phyloP scores from a whole-genome alignment of 1,140 invertebrate species.

The Rhopalosiphum maidis region DNA sequence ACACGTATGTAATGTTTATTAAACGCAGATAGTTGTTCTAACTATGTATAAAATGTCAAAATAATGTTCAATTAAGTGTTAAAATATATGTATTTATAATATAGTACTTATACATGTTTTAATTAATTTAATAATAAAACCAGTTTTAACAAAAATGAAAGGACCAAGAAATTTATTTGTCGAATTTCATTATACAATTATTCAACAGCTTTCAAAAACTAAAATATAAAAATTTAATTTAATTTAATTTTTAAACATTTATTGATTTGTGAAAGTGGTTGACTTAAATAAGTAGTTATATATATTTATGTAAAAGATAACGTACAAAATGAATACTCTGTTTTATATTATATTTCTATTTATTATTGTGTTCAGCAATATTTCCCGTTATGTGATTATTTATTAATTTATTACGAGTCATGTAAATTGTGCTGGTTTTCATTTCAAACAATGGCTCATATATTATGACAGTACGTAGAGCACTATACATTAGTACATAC shows the following conservation, averaged over 20 bases:
- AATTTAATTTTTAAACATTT: background rate
- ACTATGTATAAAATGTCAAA: background rate
- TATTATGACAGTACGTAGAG: background rate
- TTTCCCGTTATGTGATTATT: background rate
- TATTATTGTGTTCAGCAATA: background rate
- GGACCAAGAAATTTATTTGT: background rate
- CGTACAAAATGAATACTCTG: background rate
- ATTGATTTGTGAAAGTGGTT: background rate
- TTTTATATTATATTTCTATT: background rate
- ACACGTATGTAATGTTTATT: background rate
- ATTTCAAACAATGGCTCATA: background rate
- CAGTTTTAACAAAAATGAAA: background rate
- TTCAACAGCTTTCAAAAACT: background rate
- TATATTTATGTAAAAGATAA: background rate
- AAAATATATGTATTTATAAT: slow-evolving; percentile 3
- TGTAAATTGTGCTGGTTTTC: background rate
- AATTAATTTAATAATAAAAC: background rate
- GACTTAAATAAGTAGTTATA: background rate
- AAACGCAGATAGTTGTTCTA: background rate
- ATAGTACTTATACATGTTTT: background rate
- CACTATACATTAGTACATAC: background rate
- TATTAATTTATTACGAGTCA: background rate
- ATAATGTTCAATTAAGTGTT: background rate
- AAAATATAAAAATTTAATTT: background rate
- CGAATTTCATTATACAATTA: background rate